Evolutionary conservation across 2,113 vertebrate genomes (phyloP).

Genomic region (Catharus bicknelli): DNA sequence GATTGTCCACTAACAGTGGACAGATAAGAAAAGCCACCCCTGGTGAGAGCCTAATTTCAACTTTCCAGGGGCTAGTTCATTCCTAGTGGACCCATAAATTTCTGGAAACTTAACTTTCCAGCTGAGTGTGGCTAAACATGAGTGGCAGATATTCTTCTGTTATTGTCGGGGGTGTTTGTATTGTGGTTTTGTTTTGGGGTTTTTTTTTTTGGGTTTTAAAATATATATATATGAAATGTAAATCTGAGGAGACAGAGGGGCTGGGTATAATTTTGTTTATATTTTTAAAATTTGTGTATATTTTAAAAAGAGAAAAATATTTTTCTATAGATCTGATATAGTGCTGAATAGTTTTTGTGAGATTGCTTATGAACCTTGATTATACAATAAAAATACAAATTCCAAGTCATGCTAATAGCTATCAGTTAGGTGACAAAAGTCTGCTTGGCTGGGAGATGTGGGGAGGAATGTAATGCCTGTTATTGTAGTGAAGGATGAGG

Average conservation of each 20-base stretch:
- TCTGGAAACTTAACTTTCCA: neutral
- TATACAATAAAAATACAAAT: slow-evolving; percentile 54
- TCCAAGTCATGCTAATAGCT: slow-evolving; percentile 35
- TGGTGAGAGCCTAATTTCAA: neutral
- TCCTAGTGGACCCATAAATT: neutral
- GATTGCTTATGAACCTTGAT: slow-evolving; percentile 55
- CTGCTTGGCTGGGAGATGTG: neutral
- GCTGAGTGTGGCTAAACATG: neutral
- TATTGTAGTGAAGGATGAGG: slow-evolving; percentile 47
- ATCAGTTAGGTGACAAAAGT: slow-evolving; percentile 41
- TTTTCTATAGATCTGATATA: neutral
- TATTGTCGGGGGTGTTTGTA: rapidly evolving
- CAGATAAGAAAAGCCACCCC: rapidly evolving
- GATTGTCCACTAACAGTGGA: neutral
- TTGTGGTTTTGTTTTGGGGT: neutral
- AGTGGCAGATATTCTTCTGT: neutral
- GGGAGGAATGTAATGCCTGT: slow-evolving; percentile 43
- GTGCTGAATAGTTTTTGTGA: slow-evolving; percentile 21
- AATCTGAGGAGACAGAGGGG: neutral
- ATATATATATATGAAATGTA: neutral
- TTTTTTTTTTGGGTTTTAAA: neutral
- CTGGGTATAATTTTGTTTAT: neutral
- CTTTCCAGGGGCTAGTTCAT: neutral
- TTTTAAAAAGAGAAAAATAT: neutral
- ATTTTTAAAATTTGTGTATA: neutral